phyloP scores from a whole-genome alignment of 2,888 invertebrate species.

The Thelaira solivaga region DNA sequence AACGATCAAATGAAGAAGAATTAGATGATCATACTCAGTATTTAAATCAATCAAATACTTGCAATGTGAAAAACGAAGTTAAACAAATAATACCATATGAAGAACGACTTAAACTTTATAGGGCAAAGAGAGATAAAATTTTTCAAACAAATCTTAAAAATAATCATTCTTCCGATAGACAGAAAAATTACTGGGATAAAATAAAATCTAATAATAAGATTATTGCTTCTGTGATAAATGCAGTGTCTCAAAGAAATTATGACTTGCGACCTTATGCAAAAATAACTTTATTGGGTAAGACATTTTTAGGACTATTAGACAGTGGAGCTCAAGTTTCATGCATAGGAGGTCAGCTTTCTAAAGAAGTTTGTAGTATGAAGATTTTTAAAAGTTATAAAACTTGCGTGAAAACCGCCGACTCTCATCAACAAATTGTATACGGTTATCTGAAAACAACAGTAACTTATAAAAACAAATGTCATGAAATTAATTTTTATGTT shows the following conservation, averaged over 20 bases:
- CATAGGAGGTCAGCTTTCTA: background rate
- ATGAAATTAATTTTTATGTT: background rate
- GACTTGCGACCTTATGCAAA: background rate
- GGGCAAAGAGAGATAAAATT: background rate
- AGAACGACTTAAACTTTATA: background rate
- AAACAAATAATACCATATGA: background rate
- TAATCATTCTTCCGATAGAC: background rate
- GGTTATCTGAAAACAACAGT: background rate
- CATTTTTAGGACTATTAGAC: background rate
- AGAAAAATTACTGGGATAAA: background rate
- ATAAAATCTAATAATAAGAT: background rate
- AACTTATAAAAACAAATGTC: too few species aligned
- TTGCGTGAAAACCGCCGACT: background rate
- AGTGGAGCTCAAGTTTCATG: slow-evolving; percentile 7
- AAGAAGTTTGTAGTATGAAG: background rate
- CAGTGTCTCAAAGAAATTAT: background rate
- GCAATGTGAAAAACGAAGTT: background rate
- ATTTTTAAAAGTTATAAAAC: background rate
- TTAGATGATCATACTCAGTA: background rate
- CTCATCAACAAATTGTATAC: background rate
- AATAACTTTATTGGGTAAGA: background rate
- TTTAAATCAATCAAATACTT: background rate
- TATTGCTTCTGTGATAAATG: too few species aligned
- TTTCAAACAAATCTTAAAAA: background rate
- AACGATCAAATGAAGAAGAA: background rate